Evolutionary conservation across 2,888 invertebrate genomes (phyloP).

Genomic region (Dasypogon diadema): DNA sequence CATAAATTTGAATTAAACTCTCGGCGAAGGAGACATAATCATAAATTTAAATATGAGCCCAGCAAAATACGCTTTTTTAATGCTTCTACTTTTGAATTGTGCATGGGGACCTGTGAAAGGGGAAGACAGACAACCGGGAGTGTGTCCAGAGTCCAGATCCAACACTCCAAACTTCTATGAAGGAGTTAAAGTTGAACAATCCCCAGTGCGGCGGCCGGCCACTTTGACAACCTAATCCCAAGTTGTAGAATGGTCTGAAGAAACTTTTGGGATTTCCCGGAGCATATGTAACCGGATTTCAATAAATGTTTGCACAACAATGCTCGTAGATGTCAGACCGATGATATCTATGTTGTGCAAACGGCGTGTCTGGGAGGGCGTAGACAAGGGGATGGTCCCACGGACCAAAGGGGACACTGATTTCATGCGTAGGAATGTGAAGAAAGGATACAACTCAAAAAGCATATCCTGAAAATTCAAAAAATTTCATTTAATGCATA

Average conservation of each 20-base stretch:
- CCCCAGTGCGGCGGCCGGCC: slow-evolving; percentile 26
- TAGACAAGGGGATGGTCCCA: slow-evolving; percentile 21
- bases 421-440: slow-evolving; percentile 35
- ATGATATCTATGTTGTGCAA: slow-evolving; percentile 36
- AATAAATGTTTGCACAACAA: slow-evolving; percentile 57
- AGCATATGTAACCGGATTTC: slow-evolving; percentile 58
- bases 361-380: slow-evolving; percentile 15
- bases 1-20: slow-evolving; percentile 65
- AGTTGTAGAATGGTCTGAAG: slow-evolving; percentile 52
- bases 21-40: slow-evolving; percentile 62
- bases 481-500: slow-evolving; percentile 55
- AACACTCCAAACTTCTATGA: slow-evolving; percentile 25
- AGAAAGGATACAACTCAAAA: slow-evolving; percentile 45
- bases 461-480: slow-evolving; percentile 53
- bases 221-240: slow-evolving; percentile 56
- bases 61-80: slow-evolving; percentile 52
- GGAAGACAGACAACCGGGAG: background rate
- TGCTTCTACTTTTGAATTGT: slow-evolving; percentile 33
- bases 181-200: slow-evolving; percentile 37
- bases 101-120: slow-evolving; percentile 16
- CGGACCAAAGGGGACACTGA: background rate
- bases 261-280: slow-evolving; percentile 56
- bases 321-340: slow-evolving; percentile 51
- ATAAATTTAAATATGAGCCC: slow-evolving; percentile 65
- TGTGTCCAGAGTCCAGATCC: no score